Evolutionary conservation across 2,888 invertebrate genomes (phyloP), one percentile per base, ranked within the genome.

Genomic region (Acrocyrtus sp.): DNA sequence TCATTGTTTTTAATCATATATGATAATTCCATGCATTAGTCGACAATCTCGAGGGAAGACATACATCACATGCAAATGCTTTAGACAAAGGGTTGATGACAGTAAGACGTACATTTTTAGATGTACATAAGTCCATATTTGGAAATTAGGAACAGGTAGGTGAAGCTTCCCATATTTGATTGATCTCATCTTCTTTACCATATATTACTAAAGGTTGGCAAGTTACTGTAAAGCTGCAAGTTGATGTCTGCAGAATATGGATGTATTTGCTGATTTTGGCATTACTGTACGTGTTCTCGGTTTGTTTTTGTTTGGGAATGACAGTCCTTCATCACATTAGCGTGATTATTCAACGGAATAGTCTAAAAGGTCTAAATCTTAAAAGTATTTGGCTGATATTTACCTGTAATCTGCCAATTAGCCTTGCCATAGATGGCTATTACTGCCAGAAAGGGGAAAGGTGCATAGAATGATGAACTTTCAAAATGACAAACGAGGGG

Each of bases 401-500:
- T 34, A 34, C 34, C 5, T 5, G 15, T 56, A 39, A 56, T 56
- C 56, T 29, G 56, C 24, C 41, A 56, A 56, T 56, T 56, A 56
- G 21, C 5, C 39, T 17, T 21, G 3, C 56, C 56, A 56, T 22
- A 56, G 3, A 56, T 56, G 56, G 56, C n/a, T n/a, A 10, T 39
- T 10, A 10, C 12, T 39, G 12, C 12, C 8, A 6, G 39, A 39
- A 39, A 39, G 12, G 6, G 39, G 39, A n/a, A n/a, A n/a, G n/a
- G n/a, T n/a, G n/a, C n/a, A n/a, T n/a, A n/a, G n/a, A n/a, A n/a
- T n/a, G n/a, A n/a, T n/a, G n/a, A n/a, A n/a, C n/a, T n/a, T n/a
- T n/a, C n/a, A n/a, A n/a, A n/a, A n/a, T n/a, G n/a, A n/a, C n/a
- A n/a, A n/a, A n/a, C n/a, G n/a, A n/a, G n/a, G n/a, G n/a, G n/a